A percentile compares a stretch with the other conserved stretches of the same genome.
Conservation (phyloP, 2,797 vertebrate species). For the Megalops cyprinoides region DNA sequence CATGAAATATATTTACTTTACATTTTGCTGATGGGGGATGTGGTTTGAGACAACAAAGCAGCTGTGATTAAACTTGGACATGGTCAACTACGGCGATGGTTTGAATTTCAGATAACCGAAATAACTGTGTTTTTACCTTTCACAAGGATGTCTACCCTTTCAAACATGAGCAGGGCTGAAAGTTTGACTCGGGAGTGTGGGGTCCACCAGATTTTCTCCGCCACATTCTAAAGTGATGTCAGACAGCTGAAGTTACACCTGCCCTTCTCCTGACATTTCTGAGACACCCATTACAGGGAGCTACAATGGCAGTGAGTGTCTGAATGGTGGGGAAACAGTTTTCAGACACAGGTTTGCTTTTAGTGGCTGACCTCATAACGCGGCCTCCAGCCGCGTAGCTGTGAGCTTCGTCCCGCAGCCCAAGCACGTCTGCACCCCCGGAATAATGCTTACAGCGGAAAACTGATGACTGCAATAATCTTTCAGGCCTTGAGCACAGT, state of each 20-base stretch:
- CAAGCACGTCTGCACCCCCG: neutral
- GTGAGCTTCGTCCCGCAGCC: too few species aligned
- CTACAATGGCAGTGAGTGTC: slow-evolving; percentile 38
- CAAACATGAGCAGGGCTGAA: neutral
- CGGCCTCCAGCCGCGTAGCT: slow-evolving; percentile 29
- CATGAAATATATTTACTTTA: too few species aligned
- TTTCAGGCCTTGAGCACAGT: slow-evolving; percentile 31
- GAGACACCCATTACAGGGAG: slow-evolving; percentile 55
- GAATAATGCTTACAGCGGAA: slow-evolving; percentile 40
- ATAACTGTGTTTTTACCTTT: too few species aligned
- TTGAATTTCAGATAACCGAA: too few species aligned
- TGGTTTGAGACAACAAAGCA: neutral
- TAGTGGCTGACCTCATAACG: slow-evolving; percentile 58
- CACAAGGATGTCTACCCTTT: neutral
- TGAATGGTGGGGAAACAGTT: slow-evolving; percentile 42
- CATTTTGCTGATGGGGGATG: neutral
- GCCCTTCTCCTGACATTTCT: slow-evolving; percentile 45
- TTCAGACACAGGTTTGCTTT: slow-evolving; percentile 64
- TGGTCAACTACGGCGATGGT: too few species aligned
- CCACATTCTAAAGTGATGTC: slow-evolving; percentile 32
- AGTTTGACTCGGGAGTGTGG: slow-evolving; percentile 7
- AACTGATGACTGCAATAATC: slow-evolving; percentile 49
- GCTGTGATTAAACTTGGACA: too few species aligned
- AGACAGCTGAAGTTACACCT: slow-evolving; percentile 42
- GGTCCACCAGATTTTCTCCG: neutral